Evolutionary conservation across 30 jellyfish, hydroid and myxozoan genomes (phyloP).

Genomic region (Hydractinia symbiolongicarpus): DNA sequence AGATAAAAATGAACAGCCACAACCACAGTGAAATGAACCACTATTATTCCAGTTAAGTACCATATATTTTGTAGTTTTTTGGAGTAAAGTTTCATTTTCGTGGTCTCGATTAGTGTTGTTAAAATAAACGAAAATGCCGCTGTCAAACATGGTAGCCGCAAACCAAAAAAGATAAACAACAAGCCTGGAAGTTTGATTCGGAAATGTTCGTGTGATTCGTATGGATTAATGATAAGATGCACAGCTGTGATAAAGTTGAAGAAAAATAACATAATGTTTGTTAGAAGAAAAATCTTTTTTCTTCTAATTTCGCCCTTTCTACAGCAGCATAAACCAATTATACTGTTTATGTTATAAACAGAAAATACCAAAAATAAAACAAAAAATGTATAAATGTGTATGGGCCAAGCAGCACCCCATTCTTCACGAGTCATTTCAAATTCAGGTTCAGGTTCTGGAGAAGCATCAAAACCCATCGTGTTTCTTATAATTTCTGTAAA

Average conservation of each 20-base stretch:
- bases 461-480: not conserved
- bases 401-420: slow-evolving; percentile 24
- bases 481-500: too few species aligned
- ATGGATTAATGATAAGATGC: slow-evolving; percentile 5
- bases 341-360: slow-evolving; percentile 3
- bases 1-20: slow-evolving; percentile 3
- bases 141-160: slow-evolving; percentile 7
- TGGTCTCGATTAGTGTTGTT: slow-evolving; percentile 4
- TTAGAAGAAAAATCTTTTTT: not conserved
- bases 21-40: not conserved
- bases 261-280: slow-evolving; percentile 4
- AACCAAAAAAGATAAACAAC: slow-evolving; percentile 3
- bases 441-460: slow-evolving; percentile 15
- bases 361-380: not conserved
- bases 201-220: slow-evolving; percentile 9
- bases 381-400: not conserved
- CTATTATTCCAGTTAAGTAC: not conserved
- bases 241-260: slow-evolving; percentile 17
- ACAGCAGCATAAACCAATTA: not conserved
- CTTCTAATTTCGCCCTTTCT: slow-evolving; percentile 4
- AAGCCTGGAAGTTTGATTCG: slow-evolving; percentile 14
- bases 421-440: not conserved
- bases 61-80: slow-evolving; percentile 5
- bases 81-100: not conserved
- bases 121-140: not conserved